Conservation (phyloP, 2,888 invertebrate species). For the Nomada flava region DNA sequence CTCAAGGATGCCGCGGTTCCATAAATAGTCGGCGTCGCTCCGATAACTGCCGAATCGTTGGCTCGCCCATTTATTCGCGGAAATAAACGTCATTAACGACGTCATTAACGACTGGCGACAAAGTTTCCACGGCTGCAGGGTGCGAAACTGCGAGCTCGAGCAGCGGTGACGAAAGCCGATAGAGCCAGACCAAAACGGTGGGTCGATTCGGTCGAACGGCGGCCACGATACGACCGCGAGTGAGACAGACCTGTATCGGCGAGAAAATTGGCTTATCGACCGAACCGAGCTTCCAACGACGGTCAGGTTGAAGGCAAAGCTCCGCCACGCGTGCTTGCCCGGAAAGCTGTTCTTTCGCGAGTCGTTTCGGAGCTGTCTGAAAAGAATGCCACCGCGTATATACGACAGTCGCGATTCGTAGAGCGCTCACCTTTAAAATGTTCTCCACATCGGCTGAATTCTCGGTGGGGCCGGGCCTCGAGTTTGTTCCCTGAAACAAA, state of each 20-base stretch:
- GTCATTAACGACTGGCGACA: constrained; percentile 25
- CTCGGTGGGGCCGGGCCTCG: constrained; percentile 85
- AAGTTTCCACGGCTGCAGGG: constrained; percentile 23
- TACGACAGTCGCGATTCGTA: background rate
- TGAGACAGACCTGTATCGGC: constrained; percentile 59
- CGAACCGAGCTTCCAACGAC: constrained; percentile 25
- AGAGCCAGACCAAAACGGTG: constrained; percentile 43
- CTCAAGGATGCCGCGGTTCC: constrained; percentile 36
- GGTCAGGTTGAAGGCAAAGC: constrained; percentile 20
- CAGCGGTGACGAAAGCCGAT: constrained; percentile 37
- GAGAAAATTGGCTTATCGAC: constrained; percentile 71
- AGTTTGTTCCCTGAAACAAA: constrained; percentile 80
- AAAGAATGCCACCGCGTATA: background rate
- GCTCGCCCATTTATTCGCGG: no score
- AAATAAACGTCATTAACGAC: no score
- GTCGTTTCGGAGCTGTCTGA: background rate
- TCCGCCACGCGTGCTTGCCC: constrained; percentile 13
- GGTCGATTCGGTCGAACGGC: constrained; percentile 55
- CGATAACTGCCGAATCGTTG: background rate
- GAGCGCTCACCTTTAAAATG: constrained; percentile 87
- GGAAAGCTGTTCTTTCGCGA: background rate
- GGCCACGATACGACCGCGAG: constrained; percentile 45
- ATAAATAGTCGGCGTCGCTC: constrained; percentile 49
- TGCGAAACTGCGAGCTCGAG: constrained; percentile 33
- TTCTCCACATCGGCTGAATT: constrained; percentile 87